A percentile compares a stretch with the other conserved stretches of the same genome.
Conservation (phyloP, 2,888 invertebrate genomes). For the Orchesella flavescens region DNA sequence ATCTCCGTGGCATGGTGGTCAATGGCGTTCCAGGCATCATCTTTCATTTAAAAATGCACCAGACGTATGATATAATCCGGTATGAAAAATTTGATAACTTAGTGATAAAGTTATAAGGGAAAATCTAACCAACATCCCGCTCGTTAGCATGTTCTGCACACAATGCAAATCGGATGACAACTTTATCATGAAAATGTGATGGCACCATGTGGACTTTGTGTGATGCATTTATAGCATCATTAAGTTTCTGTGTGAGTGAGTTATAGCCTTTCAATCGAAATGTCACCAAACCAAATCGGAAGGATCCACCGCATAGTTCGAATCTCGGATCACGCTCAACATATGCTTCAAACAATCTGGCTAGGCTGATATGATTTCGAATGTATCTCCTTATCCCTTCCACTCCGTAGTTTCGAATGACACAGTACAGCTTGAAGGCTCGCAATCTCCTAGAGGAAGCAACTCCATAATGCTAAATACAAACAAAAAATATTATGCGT, state of each 20-base stretch:
- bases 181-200: slow-evolving; percentile 83
- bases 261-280: slow-evolving; percentile 83
- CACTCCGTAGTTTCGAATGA: slow-evolving; percentile 65
- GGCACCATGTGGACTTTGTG: slow-evolving; percentile 91
- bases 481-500: neutral
- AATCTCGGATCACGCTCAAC: slow-evolving; percentile 62
- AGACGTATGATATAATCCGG: too few species aligned
- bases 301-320: slow-evolving; percentile 57
- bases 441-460: slow-evolving; percentile 59
- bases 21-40: slow-evolving; percentile 42
- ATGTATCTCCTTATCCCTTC: slow-evolving; percentile 54
- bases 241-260: slow-evolving; percentile 82
- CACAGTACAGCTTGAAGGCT: slow-evolving; percentile 63
- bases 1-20: slow-evolving; percentile 52
- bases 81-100: too few species aligned
- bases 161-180: slow-evolving; percentile 75
- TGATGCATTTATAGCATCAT: slow-evolving; percentile 86
- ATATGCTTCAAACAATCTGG: slow-evolving; percentile 64
- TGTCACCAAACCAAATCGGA: slow-evolving; percentile 81
- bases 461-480: slow-evolving; percentile 39
- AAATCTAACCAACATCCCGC: slow-evolving; percentile 47
- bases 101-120: neutral
- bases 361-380: slow-evolving; percentile 58
- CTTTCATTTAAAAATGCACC: too few species aligned
- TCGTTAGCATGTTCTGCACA: slow-evolving; percentile 52